phyloP scores from a whole-genome alignment of 2,113 vertebrate genomes.

The Planiliza haematocheilus region DNA sequence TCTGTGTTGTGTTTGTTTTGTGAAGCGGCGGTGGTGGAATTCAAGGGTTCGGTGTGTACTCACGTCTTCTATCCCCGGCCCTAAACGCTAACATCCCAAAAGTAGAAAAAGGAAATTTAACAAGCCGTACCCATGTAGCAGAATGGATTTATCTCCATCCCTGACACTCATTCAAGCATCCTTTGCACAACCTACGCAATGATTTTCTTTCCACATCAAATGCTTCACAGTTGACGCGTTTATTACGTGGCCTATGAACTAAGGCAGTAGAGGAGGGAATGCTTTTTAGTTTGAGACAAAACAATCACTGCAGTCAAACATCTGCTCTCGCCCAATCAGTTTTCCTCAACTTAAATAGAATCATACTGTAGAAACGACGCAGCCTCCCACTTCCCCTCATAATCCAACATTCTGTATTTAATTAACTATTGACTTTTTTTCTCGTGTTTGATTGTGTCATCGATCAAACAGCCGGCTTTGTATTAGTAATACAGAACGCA shows the following conservation, averaged over 20 bases:
- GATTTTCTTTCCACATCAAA: not conserved
- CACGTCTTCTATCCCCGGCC: too few species aligned
- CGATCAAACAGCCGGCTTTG: conserved; percentile 9
- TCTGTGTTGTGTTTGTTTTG: conserved; percentile 6
- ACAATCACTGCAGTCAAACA: not conserved
- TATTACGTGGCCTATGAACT: not conserved
- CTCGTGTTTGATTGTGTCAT: conserved; percentile 19
- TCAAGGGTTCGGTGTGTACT: too few species aligned
- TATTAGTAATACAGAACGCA: conserved; percentile 23
- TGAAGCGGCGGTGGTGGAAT: not conserved
- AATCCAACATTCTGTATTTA: conserved; percentile 9
- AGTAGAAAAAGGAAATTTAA: too few species aligned
- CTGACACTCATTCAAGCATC: not conserved
- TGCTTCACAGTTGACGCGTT: not conserved
- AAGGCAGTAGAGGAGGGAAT: too few species aligned
- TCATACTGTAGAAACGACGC: not conserved
- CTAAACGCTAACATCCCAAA: too few species aligned
- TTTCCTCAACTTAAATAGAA: not conserved
- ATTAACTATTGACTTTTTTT: conserved; percentile 45
- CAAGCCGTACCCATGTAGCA: too few species aligned
- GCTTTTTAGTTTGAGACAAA: not conserved
- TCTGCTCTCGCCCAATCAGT: not conserved
- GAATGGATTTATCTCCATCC: not conserved
- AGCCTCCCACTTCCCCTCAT: not conserved
- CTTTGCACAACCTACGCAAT: not conserved